These are phyloP conservation scores for Oplegnathus fasciatus DNA, from an alignment of 2,113 vertebrate species.

Conservation along the genomic window DNA sequence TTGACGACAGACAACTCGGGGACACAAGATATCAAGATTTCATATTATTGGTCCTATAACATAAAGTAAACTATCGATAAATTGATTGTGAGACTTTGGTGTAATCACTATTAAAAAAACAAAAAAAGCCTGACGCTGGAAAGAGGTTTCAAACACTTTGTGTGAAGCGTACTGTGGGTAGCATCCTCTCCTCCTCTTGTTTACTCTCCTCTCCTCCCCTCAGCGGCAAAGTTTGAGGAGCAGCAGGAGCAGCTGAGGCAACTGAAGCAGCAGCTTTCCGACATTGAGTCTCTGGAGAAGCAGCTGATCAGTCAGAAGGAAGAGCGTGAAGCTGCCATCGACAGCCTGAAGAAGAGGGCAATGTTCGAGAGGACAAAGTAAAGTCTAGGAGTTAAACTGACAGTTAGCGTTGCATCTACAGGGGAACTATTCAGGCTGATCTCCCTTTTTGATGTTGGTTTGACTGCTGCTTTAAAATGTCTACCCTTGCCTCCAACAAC, in stretches of 20 bases:
- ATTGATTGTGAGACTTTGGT: too few species aligned
- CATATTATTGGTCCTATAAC: too few species aligned
- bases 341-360: conserved; percentile 70
- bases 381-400: neutral
- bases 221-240: conserved; percentile 81
- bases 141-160: neutral
- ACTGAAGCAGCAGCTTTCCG: conserved; percentile 46
- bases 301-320: conserved; percentile 54
- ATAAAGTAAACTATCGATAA: too few species aligned
- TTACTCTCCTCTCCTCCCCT: neutral
- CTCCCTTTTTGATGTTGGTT: too few species aligned
- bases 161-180: neutral
- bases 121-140: neutral
- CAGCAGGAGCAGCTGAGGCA: conserved; percentile 81
- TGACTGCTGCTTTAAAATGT: neutral
- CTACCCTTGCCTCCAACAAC: neutral
- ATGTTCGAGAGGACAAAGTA: conserved; percentile 84
- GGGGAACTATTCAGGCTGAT: too few species aligned
- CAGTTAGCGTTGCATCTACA: neutral
- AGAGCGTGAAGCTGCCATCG: conserved; percentile 72
- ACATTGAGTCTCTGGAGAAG: conserved; percentile 67
- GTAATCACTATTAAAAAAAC: too few species aligned
- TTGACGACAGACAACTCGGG: too few species aligned
- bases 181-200: neutral
- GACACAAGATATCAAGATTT: too few species aligned